phyloP scores from a whole-genome alignment of 2,888 invertebrate species.

The Nephrotoma guestfalica region DNA sequence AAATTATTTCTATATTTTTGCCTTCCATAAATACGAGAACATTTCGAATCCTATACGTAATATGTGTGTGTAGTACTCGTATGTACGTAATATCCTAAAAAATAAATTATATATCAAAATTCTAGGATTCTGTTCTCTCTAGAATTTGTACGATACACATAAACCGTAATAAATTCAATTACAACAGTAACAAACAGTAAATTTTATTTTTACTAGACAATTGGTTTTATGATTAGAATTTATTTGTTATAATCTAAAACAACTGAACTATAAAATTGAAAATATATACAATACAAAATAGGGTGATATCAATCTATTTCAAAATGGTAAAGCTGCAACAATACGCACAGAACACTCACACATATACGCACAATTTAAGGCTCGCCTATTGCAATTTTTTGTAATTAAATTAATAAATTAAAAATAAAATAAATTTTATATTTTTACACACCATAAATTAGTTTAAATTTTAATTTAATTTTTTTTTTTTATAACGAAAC shows the following conservation, averaged over 20 bases:
- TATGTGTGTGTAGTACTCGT: background rate
- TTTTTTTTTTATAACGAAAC: background rate
- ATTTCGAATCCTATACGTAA: background rate
- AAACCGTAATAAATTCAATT: background rate
- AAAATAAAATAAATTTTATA: background rate
- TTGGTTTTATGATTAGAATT: background rate
- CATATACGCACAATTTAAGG: background rate
- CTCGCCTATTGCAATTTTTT: background rate
- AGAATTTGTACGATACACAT: background rate
- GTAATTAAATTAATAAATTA: background rate
- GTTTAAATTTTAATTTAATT: background rate
- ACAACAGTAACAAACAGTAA: background rate
- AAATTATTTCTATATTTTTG: background rate
- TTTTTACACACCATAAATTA: background rate
- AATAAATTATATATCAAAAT: background rate
- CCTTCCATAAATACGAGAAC: background rate
- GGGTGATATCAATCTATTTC: background rate
- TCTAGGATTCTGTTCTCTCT: background rate
- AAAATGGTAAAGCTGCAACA: background rate
- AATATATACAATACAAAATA: background rate
- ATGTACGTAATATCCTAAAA: background rate
- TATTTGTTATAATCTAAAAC: background rate
- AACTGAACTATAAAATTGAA: background rate
- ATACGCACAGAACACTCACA: background rate
- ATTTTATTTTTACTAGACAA: background rate